Percentiles rank a stretch among this genome's conserved stretches.
These are phyloP conservation scores for Spodoptera litura DNA, from an alignment of 1,140 invertebrate genomes.

Conservation along the genomic window DNA sequence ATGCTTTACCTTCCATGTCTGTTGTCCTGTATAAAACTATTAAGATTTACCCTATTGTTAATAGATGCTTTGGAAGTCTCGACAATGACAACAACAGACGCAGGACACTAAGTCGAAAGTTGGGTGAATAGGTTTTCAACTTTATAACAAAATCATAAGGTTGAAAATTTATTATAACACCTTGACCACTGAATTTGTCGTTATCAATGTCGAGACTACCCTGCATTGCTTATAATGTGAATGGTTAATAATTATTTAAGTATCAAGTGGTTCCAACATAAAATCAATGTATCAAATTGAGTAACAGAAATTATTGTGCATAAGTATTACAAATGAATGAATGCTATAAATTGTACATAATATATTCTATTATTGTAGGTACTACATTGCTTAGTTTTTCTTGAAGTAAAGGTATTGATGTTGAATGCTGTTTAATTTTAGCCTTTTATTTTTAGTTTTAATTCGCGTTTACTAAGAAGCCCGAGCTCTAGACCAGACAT, in stretches of 20 bases:
- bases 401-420: slow-evolving; percentile 80
- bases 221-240: background rate
- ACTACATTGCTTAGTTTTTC: slow-evolving; percentile 76
- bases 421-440: slow-evolving; percentile 57
- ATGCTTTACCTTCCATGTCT: slow-evolving; percentile 16
- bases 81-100: too few relatives aligned
- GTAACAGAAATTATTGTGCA: slow-evolving; percentile 43
- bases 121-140: too few relatives aligned
- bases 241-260: background rate
- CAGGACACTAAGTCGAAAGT: too few relatives aligned
- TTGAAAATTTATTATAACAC: too few relatives aligned
- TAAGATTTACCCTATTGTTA: slow-evolving; percentile 22
- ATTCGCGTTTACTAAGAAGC: too few relatives aligned
- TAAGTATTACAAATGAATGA: slow-evolving; percentile 52
- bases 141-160: too few relatives aligned
- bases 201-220: background rate
- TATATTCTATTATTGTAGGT: slow-evolving; percentile 71
- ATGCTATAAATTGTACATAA: slow-evolving; percentile 55
- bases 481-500: too few relatives aligned
- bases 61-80: too few relatives aligned
- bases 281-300: slow-evolving; percentile 35
- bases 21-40: slow-evolving; percentile 16
- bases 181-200: too few relatives aligned
- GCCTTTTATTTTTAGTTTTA: background rate
- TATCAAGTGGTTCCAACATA: slow-evolving; percentile 25